These are phyloP conservation scores for Bujurquina vittata DNA, from an alignment of 2,113 vertebrate species.

Conservation along the genomic window DNA sequence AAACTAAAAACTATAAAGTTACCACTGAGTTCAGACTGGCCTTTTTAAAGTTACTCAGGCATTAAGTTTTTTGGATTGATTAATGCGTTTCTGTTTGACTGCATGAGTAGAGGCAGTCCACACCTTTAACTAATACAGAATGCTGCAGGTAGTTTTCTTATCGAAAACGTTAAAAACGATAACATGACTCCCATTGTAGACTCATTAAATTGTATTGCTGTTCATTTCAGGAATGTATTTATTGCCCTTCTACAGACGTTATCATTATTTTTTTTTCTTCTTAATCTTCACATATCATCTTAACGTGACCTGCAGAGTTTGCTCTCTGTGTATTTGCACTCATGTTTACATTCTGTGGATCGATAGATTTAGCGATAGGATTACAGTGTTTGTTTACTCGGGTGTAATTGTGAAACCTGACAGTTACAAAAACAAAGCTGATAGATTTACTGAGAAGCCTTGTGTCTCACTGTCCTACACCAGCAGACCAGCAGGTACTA, in stretches of 20 bases:
- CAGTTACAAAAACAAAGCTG: not conserved
- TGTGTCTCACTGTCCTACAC: not conserved
- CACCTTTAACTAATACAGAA: conserved; percentile 31
- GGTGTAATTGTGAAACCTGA: not conserved
- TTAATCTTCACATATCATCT: not conserved
- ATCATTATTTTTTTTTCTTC: not conserved
- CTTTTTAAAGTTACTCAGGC: not conserved
- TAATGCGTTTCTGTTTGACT: conserved; percentile 5
- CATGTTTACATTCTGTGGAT: not conserved
- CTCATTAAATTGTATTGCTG: not conserved
- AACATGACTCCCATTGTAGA: not conserved
- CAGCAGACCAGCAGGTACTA: not conserved
- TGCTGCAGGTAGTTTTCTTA: not conserved
- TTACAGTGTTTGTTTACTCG: not conserved
- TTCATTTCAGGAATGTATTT: not conserved
- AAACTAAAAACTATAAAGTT: not conserved
- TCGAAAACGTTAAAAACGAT: not conserved
- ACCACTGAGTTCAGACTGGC: not conserved
- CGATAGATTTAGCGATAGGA: not conserved
- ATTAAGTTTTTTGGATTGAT: conserved; percentile 16
- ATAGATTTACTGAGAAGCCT: not conserved
- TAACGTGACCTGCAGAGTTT: not conserved
- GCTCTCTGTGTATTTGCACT: not conserved
- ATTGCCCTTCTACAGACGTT: not conserved
- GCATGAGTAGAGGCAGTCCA: not conserved